Evolutionary conservation across 2,888 invertebrate genomes (phyloP), one percentile per base, ranked within the genome.

Genomic region (Scrobipalpa atriplicella): DNA sequence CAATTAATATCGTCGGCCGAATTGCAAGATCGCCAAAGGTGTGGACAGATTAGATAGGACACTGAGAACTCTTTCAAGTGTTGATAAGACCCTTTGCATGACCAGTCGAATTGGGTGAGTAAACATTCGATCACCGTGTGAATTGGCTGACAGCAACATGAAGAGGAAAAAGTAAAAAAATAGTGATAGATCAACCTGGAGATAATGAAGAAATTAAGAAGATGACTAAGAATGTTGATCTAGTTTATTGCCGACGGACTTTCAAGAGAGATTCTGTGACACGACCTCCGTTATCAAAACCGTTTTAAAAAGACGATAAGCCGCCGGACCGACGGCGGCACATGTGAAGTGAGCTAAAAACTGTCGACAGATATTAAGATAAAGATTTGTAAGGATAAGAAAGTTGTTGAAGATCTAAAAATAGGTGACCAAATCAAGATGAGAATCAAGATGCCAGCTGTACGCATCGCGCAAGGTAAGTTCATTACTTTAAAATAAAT

Each of bases 401-500:
- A 85, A 86, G 86, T 87, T 84, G 74, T 85, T 85, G 80, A 91
- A 91, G 83, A 87, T 82, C 82, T 86, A 91, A 92, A 92, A 89
- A 92, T 92, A 92, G 92, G 92, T 92, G 92, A 92, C 88, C 92
- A 90, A 90, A 88, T 91, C 96, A 97, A 96, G 95, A 98, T 98
- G 98, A 96, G 98, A 97, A 98, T 97, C 95, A 98, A 98, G 95
- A 98, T 97, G 97, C 98, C 97, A 93, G 98, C 98, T 93, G 97
- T 97, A 94, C 96, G 97, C 94, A 98, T 98, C 95, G 97, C 97
- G 94, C 97, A 98, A 97, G 98, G 98, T 97, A 94, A 95, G 95
- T 90, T 65, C 0, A 29, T 10, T 39, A 11, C 19, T 19, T 62
- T 41, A 21, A 62, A 62, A 19, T 41, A n/a, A 21, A 54, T 54